Conservation (phyloP, 2,888 invertebrate species). For the Hydriomena furcata region DNA sequence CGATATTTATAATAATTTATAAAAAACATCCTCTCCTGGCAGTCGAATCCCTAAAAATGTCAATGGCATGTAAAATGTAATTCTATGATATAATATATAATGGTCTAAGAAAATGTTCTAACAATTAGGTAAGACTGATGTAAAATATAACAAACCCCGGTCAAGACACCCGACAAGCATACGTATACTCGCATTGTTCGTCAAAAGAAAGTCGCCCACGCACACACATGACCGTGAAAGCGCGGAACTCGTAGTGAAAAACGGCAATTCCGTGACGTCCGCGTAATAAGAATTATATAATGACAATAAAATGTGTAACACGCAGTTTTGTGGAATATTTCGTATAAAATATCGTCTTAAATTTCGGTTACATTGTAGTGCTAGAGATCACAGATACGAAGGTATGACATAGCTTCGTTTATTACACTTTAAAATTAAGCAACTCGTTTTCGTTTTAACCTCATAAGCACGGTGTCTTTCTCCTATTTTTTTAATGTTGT, state of each 20-base stretch:
- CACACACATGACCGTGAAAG: conserved; percentile 75
- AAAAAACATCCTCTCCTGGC: too few species aligned
- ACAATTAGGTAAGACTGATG: conserved; percentile 9
- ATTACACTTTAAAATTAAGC: too few species aligned
- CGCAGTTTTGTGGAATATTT: conserved; percentile 23
- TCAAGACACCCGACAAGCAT: conserved; percentile 36
- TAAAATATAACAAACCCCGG: conserved; percentile 46
- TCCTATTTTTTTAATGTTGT: too few species aligned
- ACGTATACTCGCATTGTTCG: conserved; percentile 37
- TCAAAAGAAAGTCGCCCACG: conserved; percentile 66
- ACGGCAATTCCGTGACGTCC: conserved; percentile 49
- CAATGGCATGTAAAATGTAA: too few species aligned
- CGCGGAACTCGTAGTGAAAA: conserved; percentile 60
- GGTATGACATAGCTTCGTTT: too few species aligned
- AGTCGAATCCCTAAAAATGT: too few species aligned
- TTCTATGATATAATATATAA: too few species aligned
- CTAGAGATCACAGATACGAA: too few species aligned
- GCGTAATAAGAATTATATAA: conserved; percentile 27
- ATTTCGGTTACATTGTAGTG: too few species aligned
- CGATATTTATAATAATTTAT: too few species aligned
- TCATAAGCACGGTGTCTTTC: too few species aligned
- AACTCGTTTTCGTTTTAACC: too few species aligned
- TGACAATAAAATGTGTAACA: conserved; percentile 24
- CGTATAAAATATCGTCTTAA: conserved; percentile 23
- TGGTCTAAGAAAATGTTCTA: background rate